Conservation (phyloP, 2,797 vertebrate genomes). For the Micromesistius poutassou region DNA sequence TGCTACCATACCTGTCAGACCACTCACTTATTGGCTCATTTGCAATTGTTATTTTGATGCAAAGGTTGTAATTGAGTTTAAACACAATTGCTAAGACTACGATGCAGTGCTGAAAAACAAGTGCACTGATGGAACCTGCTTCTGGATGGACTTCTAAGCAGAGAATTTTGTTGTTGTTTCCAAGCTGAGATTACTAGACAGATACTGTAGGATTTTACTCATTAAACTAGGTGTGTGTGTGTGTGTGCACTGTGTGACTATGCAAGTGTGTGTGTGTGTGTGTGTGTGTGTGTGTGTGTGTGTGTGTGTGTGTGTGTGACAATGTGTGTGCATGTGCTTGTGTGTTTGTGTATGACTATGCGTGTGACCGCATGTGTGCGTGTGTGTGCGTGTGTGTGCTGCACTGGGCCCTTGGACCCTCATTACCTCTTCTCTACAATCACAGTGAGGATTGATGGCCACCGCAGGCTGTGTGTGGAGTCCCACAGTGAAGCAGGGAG, state of each 20-base stretch:
- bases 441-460: slow-evolving; percentile 58
- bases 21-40: too few species aligned
- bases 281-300: slow-evolving; percentile 3
- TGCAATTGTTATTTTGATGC: not conserved
- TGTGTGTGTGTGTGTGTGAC: slow-evolving; percentile 2
- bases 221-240: not conserved
- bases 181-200: slow-evolving; percentile 61
- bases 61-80: not conserved
- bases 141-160: not conserved
- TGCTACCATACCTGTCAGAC: not conserved
- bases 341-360: not conserved
- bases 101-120: too few species aligned
- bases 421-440: slow-evolving; percentile 63
- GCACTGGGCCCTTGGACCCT: slow-evolving; percentile 34
- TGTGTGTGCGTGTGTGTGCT: slow-evolving; percentile 5
- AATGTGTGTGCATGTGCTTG: slow-evolving; percentile 35
- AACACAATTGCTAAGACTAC: not conserved
- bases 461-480: slow-evolving; percentile 43
- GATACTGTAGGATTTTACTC: slow-evolving; percentile 47
- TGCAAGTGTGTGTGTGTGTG: not conserved
- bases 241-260: not conserved
- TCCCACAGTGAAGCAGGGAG: slow-evolving; percentile 49
- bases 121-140: not conserved
- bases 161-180: slow-evolving; percentile 18
- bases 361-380: not conserved